Evolutionary conservation across 2,797 vertebrate genomes (phyloP).

Genomic region (Sebastes reedi): DNA sequence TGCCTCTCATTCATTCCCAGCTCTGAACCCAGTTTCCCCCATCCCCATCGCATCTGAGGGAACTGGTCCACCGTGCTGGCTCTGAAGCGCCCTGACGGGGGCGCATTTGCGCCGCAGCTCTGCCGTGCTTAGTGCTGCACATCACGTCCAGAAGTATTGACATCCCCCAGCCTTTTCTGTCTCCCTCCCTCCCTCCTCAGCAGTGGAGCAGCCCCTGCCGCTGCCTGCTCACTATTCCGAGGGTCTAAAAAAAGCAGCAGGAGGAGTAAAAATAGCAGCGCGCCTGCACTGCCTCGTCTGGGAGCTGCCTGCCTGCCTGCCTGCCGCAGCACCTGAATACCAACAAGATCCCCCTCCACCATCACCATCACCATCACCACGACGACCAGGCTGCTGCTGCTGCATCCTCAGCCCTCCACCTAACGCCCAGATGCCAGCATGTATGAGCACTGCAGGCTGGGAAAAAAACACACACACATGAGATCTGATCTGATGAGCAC

Average conservation of each 20-base stretch:
- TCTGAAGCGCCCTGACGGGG: constrained; percentile 51
- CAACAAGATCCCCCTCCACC: constrained; percentile 82
- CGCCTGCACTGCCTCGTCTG: constrained; percentile 91
- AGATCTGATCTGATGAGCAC: constrained; percentile 3
- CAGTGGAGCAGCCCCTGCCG: constrained; percentile 74
- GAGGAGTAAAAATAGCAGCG: constrained; percentile 96
- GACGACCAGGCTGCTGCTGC: constrained; percentile 41
- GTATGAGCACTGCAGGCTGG: constrained; percentile 16
- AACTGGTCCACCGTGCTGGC: constrained; percentile 19
- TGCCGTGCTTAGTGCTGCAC: constrained; percentile 49
- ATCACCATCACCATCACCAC: constrained; percentile 35
- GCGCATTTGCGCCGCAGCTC: constrained; percentile 56
- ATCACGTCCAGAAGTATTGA: constrained; percentile 87
- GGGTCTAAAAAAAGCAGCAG: constrained; percentile 97
- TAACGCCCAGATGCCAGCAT: constrained; percentile 2
- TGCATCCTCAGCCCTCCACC: constrained; percentile 35
- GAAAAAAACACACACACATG: background rate
- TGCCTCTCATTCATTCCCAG: constrained; percentile 35
- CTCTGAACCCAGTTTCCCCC: constrained; percentile 12
- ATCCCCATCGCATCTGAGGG: background rate
- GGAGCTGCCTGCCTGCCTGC: constrained; percentile 74
- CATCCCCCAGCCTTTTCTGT: constrained; percentile 77
- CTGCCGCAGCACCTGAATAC: constrained; percentile 92
- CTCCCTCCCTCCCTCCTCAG: constrained; percentile 43
- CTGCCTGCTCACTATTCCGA: constrained; percentile 90